Evolutionary conservation across 2,797 vertebrate genomes (phyloP).

Genomic region (Alectoris magna): DNA sequence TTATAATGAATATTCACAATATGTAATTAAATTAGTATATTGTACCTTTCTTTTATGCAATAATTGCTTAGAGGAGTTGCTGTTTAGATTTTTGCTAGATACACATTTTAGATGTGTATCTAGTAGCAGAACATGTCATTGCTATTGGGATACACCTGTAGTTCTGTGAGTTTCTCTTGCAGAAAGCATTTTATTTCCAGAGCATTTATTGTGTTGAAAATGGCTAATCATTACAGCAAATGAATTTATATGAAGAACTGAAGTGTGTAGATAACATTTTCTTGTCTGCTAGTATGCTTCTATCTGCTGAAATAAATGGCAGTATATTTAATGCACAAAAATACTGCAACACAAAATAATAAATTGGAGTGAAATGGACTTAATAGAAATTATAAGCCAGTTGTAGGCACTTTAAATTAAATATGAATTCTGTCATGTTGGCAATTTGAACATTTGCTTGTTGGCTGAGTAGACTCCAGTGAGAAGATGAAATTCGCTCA

Average conservation of each 20-base stretch:
- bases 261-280: not conserved
- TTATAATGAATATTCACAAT: not conserved
- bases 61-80: not conserved
- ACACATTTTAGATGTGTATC: not conserved
- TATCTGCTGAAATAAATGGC: not conserved
- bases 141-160: constrained; percentile 18
- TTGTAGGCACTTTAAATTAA: not conserved
- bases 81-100: not conserved
- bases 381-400: not conserved
- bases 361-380: not conserved
- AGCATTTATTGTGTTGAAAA: not conserved
- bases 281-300: not conserved
- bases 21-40: not conserved
- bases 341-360: not conserved
- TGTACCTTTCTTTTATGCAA: constrained; percentile 20
- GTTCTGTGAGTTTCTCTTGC: not conserved
- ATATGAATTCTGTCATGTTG: not conserved
- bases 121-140: not conserved
- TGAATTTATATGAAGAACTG: not conserved
- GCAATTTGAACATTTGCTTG: not conserved
- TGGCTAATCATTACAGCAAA: not conserved
- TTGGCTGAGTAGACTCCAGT: not conserved
- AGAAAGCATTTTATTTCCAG: constrained; percentile 11
- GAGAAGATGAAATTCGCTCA: not conserved
- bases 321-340: not conserved